Evolutionary conservation across 2,113 vertebrate genomes (phyloP).

Genomic region (Petrocephalus microphthalmus): DNA sequence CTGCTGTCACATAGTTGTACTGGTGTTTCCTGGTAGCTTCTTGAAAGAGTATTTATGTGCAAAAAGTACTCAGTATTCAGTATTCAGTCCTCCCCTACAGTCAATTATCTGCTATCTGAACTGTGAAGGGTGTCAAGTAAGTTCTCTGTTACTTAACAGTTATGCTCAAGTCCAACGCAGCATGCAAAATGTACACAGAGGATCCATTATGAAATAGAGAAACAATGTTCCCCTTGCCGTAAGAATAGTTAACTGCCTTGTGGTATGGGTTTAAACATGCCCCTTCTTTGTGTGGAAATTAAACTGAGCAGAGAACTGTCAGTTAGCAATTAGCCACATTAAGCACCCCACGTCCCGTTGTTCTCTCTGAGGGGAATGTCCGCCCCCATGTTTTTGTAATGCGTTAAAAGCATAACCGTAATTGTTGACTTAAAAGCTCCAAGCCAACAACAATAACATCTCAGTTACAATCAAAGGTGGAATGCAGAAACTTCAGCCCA

Average conservation of each 20-base stretch:
- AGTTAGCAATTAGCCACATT: constrained; percentile 4
- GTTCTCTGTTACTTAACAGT: background rate
- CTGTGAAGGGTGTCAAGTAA: too few relatives aligned
- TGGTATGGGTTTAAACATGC: background rate
- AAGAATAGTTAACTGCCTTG: background rate
- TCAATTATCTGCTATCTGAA: background rate
- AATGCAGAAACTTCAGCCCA: background rate
- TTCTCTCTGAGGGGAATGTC: background rate
- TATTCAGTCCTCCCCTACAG: background rate
- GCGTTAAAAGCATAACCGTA: background rate
- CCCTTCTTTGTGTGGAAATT: background rate
- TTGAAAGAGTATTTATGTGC: background rate
- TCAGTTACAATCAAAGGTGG: background rate
- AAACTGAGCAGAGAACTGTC: background rate
- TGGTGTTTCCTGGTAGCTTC: background rate
- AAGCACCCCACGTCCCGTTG: background rate
- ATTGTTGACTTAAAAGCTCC: background rate
- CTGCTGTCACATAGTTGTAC: background rate
- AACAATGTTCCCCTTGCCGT: background rate
- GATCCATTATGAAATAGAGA: background rate
- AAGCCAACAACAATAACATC: background rate
- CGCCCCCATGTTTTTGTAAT: background rate
- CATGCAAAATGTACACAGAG: background rate
- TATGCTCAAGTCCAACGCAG: background rate
- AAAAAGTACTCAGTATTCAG: background rate